Percentiles rank a stretch among this genome's conserved stretches.
Evolutionary conservation across 2,888 invertebrate species (phyloP).

Genomic region (Agriopis marginaria): DNA sequence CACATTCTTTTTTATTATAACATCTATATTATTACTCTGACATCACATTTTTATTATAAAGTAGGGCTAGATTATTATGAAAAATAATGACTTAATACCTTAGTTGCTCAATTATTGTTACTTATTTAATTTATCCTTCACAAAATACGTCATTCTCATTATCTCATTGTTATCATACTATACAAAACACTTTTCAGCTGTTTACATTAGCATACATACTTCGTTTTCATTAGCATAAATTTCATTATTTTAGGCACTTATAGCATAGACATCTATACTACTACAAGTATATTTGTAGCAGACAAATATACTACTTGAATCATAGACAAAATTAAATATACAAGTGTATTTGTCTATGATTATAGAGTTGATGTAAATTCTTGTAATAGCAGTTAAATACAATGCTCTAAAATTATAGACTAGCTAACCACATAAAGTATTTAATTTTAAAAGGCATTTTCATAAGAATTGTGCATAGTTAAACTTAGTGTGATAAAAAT

Average conservation of each 20-base stretch:
- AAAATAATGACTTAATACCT: background rate
- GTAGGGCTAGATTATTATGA: background rate
- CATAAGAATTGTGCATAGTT: conserved; percentile 11
- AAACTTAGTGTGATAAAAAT: background rate
- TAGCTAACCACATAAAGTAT: conserved; percentile 1
- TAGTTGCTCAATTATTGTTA: background rate
- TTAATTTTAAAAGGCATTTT: conserved; percentile 15
- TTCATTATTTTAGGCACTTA: background rate
- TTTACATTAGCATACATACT: conserved; percentile 1
- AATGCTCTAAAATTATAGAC: conserved; percentile 12
- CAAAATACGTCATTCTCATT: conserved; percentile 14
- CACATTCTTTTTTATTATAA: conserved; percentile 28
- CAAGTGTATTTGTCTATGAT: no score
- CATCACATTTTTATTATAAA: background rate
- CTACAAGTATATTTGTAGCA: no score
- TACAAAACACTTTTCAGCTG: conserved; percentile 3
- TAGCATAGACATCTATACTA: background rate
- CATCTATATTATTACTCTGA: background rate
- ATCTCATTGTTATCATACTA: background rate
- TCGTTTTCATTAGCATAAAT: conserved; percentile 1
- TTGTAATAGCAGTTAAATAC: conserved; percentile 1
- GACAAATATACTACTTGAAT: no score
- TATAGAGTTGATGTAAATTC: background rate
- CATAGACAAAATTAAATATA: no score
- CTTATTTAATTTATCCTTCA: background rate